phyloP scores from a whole-genome alignment of 2,888 invertebrate genomes.

The Malachius bipustulatus region DNA sequence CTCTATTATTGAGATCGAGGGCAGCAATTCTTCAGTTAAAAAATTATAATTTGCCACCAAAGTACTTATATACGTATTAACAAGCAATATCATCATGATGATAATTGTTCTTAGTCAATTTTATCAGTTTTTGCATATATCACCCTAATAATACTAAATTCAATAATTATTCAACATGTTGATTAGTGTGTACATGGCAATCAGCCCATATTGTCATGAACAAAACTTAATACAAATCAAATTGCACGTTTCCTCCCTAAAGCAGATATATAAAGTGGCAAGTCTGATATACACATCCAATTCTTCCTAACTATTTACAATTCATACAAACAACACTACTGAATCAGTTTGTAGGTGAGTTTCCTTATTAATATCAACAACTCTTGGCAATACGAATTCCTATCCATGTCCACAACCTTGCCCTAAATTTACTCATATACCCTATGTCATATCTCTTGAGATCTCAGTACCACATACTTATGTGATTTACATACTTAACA shows the following conservation, averaged over 20 bases:
- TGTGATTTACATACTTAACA: too few species aligned
- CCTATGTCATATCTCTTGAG: too few species aligned
- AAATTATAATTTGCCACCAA: constrained; percentile 8
- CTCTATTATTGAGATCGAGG: constrained; percentile 36
- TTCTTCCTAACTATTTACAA: too few species aligned
- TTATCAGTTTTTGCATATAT: constrained; percentile 21
- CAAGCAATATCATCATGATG: constrained; percentile 19
- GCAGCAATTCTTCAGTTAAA: constrained; percentile 20
- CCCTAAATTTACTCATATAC: too few species aligned
- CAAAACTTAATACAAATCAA: neutral
- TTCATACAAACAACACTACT: too few species aligned
- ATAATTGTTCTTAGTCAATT: neutral
- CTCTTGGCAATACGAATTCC: too few species aligned
- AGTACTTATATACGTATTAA: constrained; percentile 6
- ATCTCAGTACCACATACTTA: too few species aligned
- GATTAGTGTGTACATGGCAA: neutral
- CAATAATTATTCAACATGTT: constrained; percentile 18
- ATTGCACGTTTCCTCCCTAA: neutral
- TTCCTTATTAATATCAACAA: too few species aligned
- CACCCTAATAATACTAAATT: constrained; percentile 31
- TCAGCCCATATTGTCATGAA: constrained; percentile 5
- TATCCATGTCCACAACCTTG: too few species aligned
- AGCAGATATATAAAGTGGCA: too few species aligned
- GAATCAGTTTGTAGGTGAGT: too few species aligned
- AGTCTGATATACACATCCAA: too few species aligned